Evolutionary conservation across 2,113 vertebrate species (phyloP), one percentile per base, ranked within the genome.

Genomic region (Tringa solitaria): DNA sequence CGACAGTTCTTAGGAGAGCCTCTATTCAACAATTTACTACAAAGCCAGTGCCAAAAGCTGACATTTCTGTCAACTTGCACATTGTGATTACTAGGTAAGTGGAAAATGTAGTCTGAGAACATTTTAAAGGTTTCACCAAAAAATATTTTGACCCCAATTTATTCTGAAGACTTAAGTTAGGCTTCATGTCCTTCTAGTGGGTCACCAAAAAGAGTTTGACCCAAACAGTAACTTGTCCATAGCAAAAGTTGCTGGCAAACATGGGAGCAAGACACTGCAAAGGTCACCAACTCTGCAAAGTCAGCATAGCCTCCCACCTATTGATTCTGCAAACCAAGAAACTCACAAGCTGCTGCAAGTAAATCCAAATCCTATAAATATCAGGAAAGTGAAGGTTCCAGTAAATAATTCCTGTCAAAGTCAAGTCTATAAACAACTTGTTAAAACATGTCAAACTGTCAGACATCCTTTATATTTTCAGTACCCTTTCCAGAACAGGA

Each of bases 301-400:
- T 88, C 89, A 96, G 57, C 43, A 76, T 33, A 83, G 88, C 70
- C 60, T 86, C 81, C 80, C 76, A 94, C 68, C 80, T 87, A 84
- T 78, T 74, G 84, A 93, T 89, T 93, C 80, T 89, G 53, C 53
- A 95, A 89, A 89, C 84, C 80, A 77, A 81, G 59, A 70, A 74
- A 77, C 28, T 91, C 87, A 63, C 50, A 89, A 74, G 22, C 68
- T 89, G 59, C 76, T 84, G 68, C 45, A 93, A 91, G 84, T 87
- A 89, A 94, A 95, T 87, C 72, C 80, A 92, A 95, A 91, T 74
- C 54, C 64, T 89, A 89, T 84, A 92, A 95, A 86, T 86, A 94
- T 57, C 32, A 74, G 45, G 77, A 92, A 95, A 24, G 24, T 23
- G 41, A 91, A 77, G 19, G 64, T 81, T 94, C 54, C 46, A 89